Base-by-base conservation (phyloP, 2,113 vertebrate species). In the Blennius ocellaris region DNA sequence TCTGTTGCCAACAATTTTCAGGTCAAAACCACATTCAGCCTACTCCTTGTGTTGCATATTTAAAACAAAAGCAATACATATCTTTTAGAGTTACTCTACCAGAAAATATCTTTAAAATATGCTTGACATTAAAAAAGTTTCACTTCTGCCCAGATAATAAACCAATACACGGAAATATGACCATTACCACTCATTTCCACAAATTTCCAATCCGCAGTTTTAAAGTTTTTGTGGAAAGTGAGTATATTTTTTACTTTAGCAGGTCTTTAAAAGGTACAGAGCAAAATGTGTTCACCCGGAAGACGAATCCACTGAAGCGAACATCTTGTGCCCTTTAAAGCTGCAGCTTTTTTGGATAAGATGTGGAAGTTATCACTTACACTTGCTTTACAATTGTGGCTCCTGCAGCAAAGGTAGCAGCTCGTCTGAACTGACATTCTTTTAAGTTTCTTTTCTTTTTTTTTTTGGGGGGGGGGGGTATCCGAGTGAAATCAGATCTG, bases 341-440 rank as follows among this genome's bases (percentile, higher is more conserved):
- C 39, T 45, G 3, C 17, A 71, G 39, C 8, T 11, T 63, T 75
- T 65, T 72, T 36, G 61, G 59, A 77, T 66, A 36, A 61, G 38
- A 45, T 63, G 48, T 38, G 9, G 16, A 67, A 66, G 61, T 55
- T 7, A 6, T 50, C 36, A 14, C 58, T 47, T 39, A 43, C 0
- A 10, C 60, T 53, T 43, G 14, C 11, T 36, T 56, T 14, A 39
- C 56, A 68, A 3, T n/a, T 16, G 9, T 3, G 43, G 43, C 47
- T 45, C 47, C 17, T 48, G 39, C 47, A 56, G 62, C 37, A 40
- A 6, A 17, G 17, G 69, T 51, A 45, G 51, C 39, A 11, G 48
- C 57, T 64, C 3, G 5, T 71, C 17, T 50, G 61, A 63, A 68
- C 40, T 21, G 9, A 58, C 16, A 16, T n/a, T 73, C 41, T 66